Evolutionary conservation across 2,113 vertebrate genomes (phyloP).

Genomic region (Nothoprocta pentlandii): DNA sequence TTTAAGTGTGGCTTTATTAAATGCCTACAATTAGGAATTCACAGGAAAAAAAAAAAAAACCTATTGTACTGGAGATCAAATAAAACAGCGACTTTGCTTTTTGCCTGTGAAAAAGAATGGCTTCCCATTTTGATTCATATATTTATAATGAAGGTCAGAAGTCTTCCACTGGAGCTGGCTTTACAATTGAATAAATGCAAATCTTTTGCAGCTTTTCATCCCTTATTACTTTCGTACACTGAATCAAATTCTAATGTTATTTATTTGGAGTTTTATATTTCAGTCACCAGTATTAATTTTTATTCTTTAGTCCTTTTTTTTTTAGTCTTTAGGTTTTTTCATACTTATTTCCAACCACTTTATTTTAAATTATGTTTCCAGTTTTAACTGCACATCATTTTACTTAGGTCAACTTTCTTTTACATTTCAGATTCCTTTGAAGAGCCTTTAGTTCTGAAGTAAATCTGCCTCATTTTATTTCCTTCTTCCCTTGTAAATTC

Average conservation of each 20-base stretch:
- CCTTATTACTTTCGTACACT: neutral
- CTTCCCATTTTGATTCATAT: slow-evolving; percentile 2
- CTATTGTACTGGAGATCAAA: neutral
- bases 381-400: slow-evolving; percentile 41
- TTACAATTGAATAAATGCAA: neutral
- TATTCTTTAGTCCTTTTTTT: neutral
- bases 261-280: slow-evolving; percentile 7
- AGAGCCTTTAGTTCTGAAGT: slow-evolving; percentile 25
- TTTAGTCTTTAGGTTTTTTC: neutral
- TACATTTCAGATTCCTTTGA: slow-evolving; percentile 36
- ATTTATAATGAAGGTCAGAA: neutral
- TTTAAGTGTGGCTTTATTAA: neutral
- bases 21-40: neutral
- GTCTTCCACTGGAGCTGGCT: neutral
- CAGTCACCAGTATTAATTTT: neutral
- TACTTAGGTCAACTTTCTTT: slow-evolving; percentile 19
- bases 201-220: neutral
- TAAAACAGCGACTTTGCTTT: neutral
- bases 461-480: slow-evolving; percentile 66
- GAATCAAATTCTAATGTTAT: neutral
- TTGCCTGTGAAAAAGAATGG: neutral
- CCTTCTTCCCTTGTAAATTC: slow-evolving; percentile 65
- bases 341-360: neutral
- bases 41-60: neutral
- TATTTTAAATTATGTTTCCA: slow-evolving; percentile 45